phyloP scores from a whole-genome alignment of 2,888 invertebrate genomes.

The Trypoxylon attenuatum region DNA sequence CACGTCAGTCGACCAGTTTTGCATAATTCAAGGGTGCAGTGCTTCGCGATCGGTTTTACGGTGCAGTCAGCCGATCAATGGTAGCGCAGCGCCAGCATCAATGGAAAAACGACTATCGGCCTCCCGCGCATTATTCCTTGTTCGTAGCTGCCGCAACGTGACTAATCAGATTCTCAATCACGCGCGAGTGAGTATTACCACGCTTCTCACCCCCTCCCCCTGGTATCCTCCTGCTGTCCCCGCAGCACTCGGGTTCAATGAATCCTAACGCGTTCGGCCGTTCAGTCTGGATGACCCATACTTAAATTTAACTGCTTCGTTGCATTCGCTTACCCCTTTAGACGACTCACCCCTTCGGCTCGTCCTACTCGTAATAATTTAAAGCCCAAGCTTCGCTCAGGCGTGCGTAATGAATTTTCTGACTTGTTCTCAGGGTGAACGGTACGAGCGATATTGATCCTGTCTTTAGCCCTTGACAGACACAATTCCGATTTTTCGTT shows the following conservation, averaged over 20 bases:
- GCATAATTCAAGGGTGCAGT: not conserved
- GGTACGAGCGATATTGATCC: too few species aligned
- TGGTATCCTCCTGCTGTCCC: conserved; percentile 16
- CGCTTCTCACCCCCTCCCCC: conserved; percentile 20
- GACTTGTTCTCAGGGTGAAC: too few species aligned
- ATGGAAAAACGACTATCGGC: conserved; percentile 23
- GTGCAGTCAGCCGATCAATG: conserved; percentile 14
- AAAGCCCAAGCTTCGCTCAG: too few species aligned
- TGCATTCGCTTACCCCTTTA: not conserved
- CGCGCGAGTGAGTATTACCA: conserved; percentile 45
- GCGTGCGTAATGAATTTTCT: too few species aligned
- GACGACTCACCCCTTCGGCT: not conserved
- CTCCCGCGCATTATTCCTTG: conserved; percentile 46
- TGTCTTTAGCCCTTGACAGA: too few species aligned
- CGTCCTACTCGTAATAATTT: not conserved
- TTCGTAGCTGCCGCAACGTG: conserved; percentile 62
- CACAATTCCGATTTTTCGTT: too few species aligned
- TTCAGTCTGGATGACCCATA: conserved; percentile 30
- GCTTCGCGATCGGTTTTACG: conserved; percentile 12
- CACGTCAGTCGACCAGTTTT: not conserved
- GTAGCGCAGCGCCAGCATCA: conserved; percentile 14
- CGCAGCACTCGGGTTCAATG: conserved; percentile 54
- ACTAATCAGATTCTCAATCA: conserved; percentile 66
- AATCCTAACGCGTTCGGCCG: conserved; percentile 56
- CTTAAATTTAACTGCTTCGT: conserved; percentile 52